A percentile compares a stretch with the other conserved stretches of the same genome.
These are phyloP conservation scores for Tyria jacobaeae DNA, from an alignment of 2,888 invertebrate species.

Conservation along the genomic window DNA sequence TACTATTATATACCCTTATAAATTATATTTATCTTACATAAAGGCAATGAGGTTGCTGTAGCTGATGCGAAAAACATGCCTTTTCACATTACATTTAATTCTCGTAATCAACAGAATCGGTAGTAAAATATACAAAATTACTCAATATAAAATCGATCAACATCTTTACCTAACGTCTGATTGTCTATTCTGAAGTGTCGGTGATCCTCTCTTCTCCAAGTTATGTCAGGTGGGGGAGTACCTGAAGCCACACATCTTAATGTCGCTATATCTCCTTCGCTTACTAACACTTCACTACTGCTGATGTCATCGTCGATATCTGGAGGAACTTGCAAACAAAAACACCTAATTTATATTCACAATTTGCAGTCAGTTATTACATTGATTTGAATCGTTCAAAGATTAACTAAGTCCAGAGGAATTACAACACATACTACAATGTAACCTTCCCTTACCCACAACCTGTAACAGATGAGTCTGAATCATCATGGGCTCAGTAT, in stretches of 20 bases:
- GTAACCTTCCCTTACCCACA: conserved; percentile 67
- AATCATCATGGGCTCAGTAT: conserved; percentile 83
- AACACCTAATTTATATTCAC: background rate
- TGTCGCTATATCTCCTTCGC: conserved; percentile 92
- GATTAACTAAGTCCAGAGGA: background rate
- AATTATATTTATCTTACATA: no score
- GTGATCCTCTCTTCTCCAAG: conserved; percentile 93
- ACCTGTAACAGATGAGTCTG: conserved; percentile 79
- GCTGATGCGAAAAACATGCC: no score
- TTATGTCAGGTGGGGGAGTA: conserved; percentile 91
- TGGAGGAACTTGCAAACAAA: conserved; percentile 89
- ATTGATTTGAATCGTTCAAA: no score
- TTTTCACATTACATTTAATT: no score
- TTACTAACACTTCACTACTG: conserved; percentile 91
- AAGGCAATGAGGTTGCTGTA: no score
- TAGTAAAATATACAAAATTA: no score
- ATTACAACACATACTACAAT: background rate
- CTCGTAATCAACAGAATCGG: no score
- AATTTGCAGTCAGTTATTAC: no score
- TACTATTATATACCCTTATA: no score
- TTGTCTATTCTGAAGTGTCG: conserved; percentile 85
- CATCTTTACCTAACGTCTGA: conserved; percentile 77
- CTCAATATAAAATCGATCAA: no score
- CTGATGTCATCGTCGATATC: conserved; percentile 92
- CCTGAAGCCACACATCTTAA: conserved; percentile 93